phyloP scores from a whole-genome alignment of 2,888 invertebrate species.

The Tineola bisselliella region DNA sequence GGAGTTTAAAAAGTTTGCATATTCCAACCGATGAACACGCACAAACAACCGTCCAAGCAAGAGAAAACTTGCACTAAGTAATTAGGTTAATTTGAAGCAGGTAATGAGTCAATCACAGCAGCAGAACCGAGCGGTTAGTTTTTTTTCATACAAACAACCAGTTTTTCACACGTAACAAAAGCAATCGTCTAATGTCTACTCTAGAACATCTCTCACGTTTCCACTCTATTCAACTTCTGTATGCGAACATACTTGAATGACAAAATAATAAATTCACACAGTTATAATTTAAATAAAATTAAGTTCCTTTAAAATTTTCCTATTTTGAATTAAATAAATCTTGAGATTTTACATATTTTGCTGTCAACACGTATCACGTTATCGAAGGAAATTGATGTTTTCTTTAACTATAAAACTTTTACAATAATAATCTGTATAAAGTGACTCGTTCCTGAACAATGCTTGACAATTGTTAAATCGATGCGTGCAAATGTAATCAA shows the following conservation, averaged over 20 bases:
- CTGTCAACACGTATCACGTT: too few species aligned
- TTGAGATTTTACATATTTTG: too few species aligned
- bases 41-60: background rate
- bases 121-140: background rate
- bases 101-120: slow-evolving; percentile 7
- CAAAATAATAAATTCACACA: background rate
- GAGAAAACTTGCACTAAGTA: slow-evolving; percentile 3
- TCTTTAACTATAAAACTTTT: too few species aligned
- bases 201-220: background rate
- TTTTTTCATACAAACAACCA: slow-evolving; percentile 5
- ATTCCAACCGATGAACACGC: background rate
- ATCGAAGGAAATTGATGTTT: too few species aligned
- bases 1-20: background rate
- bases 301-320: background rate
- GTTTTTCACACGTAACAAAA: slow-evolving; percentile 11
- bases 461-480: too few species aligned
- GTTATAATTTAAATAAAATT: background rate
- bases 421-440: too few species aligned
- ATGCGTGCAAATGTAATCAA: too few species aligned
- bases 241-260: background rate
- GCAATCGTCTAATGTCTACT: background rate
- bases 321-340: too few species aligned
- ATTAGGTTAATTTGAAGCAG: slow-evolving; percentile 8
- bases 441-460: too few species aligned
- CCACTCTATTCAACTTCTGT: background rate